phyloP scores from a whole-genome alignment of 2,888 invertebrate genomes.

The Psococerastis gibbosa region DNA sequence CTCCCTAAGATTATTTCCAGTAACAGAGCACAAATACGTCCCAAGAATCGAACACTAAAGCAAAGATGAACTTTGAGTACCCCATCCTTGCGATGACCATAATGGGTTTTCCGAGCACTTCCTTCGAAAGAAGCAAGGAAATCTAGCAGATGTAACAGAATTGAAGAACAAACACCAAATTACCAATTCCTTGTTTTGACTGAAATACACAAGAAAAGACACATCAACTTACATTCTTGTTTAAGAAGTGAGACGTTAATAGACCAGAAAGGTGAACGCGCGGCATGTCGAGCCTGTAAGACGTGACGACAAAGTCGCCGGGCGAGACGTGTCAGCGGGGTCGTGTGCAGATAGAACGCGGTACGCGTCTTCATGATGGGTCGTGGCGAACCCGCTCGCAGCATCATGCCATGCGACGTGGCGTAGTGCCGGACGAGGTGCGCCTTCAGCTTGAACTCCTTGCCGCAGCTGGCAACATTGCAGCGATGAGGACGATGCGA shows the following conservation, averaged over 20 bases:
- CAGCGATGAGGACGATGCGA: conserved; percentile 73
- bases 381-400: conserved; percentile 58
- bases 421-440: conserved; percentile 88
- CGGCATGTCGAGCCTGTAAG: conserved; percentile 66
- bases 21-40: too few species aligned
- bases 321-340: conserved; percentile 75
- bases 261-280: conserved; percentile 60
- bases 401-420: conserved; percentile 64
- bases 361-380: conserved; percentile 96
- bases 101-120: too few species aligned
- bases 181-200: too few species aligned
- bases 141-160: too few species aligned
- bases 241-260: conserved; percentile 64
- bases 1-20: too few species aligned
- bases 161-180: too few species aligned
- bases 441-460: conserved; percentile 89
- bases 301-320: conserved; percentile 69
- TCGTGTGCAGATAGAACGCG: conserved; percentile 86
- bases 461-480: conserved; percentile 77
- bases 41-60: too few species aligned
- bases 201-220: too few species aligned
- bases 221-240: conserved; percentile 54
- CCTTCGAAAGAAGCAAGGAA: too few species aligned
- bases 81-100: too few species aligned
- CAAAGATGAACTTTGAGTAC: too few species aligned